phyloP scores from a whole-genome alignment of 2,888 invertebrate genomes.

The Yponomeuta evonymella region DNA sequence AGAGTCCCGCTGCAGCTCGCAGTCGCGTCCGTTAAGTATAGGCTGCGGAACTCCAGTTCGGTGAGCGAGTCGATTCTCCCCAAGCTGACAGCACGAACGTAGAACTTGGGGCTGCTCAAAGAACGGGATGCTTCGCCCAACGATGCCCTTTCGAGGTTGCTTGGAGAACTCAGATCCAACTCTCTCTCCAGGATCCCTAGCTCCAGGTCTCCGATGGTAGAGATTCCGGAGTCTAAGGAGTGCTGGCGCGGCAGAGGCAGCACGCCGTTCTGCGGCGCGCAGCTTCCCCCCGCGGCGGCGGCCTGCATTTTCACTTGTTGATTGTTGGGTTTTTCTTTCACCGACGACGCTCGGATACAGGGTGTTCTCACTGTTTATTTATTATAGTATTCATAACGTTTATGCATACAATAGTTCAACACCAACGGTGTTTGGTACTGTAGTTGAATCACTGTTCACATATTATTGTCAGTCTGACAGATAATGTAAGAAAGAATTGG shows the following conservation, averaged over 20 bases:
- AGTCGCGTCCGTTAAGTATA: neutral
- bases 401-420: neutral
- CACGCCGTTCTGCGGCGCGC: constrained; percentile 12
- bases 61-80: neutral
- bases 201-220: neutral
- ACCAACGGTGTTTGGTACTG: neutral
- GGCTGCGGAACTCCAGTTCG: neutral
- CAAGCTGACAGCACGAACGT: neutral
- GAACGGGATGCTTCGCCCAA: neutral
- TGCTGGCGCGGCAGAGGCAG: constrained; percentile 31
- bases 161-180: neutral
- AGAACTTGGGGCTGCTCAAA: neutral
- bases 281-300: constrained; percentile 27
- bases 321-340: neutral
- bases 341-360: neutral
- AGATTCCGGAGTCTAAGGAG: constrained; percentile 45
- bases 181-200: neutral
- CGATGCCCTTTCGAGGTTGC: no score
- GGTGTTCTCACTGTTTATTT: neutral
- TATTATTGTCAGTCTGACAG: no score
- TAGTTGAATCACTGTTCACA: neutral
- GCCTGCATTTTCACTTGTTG: constrained; percentile 17
- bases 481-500: no score
- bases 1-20: neutral
- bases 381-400: neutral